Conservation (phyloP, 2,888 invertebrate species). For the Drosophila anceps region DNA sequence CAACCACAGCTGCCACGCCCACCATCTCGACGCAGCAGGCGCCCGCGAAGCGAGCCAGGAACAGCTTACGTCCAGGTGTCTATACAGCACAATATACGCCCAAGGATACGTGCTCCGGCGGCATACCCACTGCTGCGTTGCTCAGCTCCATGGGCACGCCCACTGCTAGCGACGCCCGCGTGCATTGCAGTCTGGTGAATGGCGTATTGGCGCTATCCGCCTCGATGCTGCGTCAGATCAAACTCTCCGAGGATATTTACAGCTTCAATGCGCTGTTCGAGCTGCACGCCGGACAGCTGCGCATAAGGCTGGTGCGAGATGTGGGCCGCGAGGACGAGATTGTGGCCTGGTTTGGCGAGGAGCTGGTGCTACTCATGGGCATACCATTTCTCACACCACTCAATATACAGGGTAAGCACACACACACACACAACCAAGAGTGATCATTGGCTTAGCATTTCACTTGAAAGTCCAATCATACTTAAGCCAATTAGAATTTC, state of each 20-base stretch:
- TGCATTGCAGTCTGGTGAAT: conserved; percentile 64
- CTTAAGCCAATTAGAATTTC: not conserved
- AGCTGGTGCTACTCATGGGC: conserved; percentile 89
- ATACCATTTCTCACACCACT: conserved; percentile 92
- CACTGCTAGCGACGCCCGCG: conserved; percentile 41
- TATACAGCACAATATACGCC: conserved; percentile 78
- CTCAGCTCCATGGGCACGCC: conserved; percentile 61
- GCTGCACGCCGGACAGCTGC: conserved; percentile 72
- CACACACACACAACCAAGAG: too few species aligned
- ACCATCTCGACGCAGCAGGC: conserved; percentile 17
- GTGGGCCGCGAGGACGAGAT: conserved; percentile 89
- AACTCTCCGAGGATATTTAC: conserved; percentile 87
- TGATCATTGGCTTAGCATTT: not conserved
- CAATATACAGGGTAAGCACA: conserved; percentile 91
- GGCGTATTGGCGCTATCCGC: conserved; percentile 73
- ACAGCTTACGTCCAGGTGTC: conserved; percentile 70
- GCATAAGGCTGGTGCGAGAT: conserved; percentile 85
- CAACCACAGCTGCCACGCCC: conserved; percentile 23
- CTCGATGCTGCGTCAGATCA: conserved; percentile 82
- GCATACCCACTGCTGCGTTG: conserved; percentile 72
- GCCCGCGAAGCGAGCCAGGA: conserved; percentile 46
- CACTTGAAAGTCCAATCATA: not conserved
- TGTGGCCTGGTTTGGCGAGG: conserved; percentile 93
- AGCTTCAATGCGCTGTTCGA: conserved; percentile 86
- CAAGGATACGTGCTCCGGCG: conserved; percentile 76